Evolutionary conservation across 2,888 invertebrate genomes (phyloP).

Genomic region (Epinotia brunnichana): DNA sequence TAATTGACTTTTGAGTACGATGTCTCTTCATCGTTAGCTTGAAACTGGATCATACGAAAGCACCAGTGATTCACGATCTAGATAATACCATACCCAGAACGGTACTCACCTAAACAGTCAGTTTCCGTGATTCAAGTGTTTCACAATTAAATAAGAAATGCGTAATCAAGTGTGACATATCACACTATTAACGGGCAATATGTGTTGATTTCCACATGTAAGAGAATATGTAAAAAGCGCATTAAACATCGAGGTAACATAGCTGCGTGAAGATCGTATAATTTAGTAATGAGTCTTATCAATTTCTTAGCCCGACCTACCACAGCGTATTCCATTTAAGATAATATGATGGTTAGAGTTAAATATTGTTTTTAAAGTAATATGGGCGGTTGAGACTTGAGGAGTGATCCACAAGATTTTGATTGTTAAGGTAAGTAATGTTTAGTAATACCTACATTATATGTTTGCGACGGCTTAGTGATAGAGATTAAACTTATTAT

Average conservation of each 20-base stretch:
- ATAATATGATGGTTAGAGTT: slow-evolving; percentile 3
- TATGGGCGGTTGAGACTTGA: neutral
- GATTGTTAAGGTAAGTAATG: neutral
- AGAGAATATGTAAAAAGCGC: slow-evolving; percentile 34
- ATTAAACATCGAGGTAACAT: slow-evolving; percentile 33
- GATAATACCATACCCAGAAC: slow-evolving; percentile 19
- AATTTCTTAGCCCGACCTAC: slow-evolving; percentile 39
- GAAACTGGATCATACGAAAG: slow-evolving; percentile 54
- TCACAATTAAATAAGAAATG: slow-evolving; percentile 36
- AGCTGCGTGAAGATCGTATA: slow-evolving; percentile 40
- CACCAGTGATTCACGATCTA: slow-evolving; percentile 39
- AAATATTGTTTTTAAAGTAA: slow-evolving; percentile 16
- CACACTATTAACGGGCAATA: slow-evolving; percentile 32
- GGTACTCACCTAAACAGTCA: slow-evolving; percentile 24
- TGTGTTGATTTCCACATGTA: slow-evolving; percentile 34
- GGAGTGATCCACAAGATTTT: neutral
- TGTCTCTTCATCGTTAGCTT: slow-evolving; percentile 72
- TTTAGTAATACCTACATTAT: neutral
- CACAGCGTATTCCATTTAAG: slow-evolving; percentile 33
- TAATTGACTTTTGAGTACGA: slow-evolving; percentile 81
- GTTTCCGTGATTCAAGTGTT: slow-evolving; percentile 36
- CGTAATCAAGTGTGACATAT: slow-evolving; percentile 40
- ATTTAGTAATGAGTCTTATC: slow-evolving; percentile 40
- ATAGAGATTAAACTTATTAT: no score
- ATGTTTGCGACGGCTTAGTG: no score